phyloP scores from a whole-genome alignment of 2,797 vertebrate species.

The Hipposideros larvatus region DNA sequence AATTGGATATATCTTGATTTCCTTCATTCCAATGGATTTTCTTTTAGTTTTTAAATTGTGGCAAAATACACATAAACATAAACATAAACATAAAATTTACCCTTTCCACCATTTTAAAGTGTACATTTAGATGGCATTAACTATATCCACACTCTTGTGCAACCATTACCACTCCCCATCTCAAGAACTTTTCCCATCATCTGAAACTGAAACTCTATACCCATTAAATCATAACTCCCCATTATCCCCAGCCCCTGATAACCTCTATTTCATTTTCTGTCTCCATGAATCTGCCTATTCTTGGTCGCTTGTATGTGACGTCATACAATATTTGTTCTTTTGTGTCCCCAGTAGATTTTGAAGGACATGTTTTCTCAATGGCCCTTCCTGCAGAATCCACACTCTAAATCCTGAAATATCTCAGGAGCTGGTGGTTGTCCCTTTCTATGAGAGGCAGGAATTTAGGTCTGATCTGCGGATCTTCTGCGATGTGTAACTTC shows the following conservation, averaged over 20 bases:
- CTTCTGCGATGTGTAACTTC: not conserved
- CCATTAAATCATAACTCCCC: not conserved
- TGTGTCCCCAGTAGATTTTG: not conserved
- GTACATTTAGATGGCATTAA: not conserved
- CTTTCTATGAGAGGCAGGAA: not conserved
- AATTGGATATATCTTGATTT: conserved; percentile 3
- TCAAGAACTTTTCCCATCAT: not conserved
- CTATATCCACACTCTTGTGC: not conserved
- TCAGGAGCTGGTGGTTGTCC: not conserved
- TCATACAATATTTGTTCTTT: not conserved
- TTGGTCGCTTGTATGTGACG: not conserved
- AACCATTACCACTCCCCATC: not conserved
- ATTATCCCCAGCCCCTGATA: too few species aligned
- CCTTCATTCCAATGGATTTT: not conserved
- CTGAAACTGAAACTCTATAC: not conserved
- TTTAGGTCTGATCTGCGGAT: not conserved
- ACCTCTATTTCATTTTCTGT: not conserved
- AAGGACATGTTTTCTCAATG: not conserved
- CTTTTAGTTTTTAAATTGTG: not conserved
- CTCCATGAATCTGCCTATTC: not conserved
- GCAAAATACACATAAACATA: not conserved
- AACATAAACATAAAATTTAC: not conserved
- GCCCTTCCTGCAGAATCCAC: not conserved
- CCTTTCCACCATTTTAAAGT: not conserved
- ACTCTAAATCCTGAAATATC: not conserved